Percentiles rank a stretch among this genome's conserved stretches.
Conservation (phyloP, 2,113 vertebrate species). For the Dipodomys ordii region DNA sequence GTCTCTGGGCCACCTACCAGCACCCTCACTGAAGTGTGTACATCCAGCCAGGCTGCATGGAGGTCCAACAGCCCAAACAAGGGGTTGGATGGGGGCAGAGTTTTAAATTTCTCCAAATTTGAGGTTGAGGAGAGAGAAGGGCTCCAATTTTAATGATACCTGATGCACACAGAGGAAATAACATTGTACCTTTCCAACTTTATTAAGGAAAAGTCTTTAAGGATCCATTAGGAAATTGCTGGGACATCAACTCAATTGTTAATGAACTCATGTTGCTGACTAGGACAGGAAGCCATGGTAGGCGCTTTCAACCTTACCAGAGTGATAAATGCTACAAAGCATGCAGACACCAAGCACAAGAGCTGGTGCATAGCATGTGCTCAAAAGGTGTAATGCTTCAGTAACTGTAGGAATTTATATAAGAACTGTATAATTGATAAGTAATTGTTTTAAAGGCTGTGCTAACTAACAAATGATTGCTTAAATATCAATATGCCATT, state of each 20-base stretch:
- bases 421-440: neutral
- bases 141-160: neutral
- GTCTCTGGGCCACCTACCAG: neutral
- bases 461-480: neutral
- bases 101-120: neutral
- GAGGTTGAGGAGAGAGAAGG: neutral
- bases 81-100: neutral
- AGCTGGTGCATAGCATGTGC: neutral
- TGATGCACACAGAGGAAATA: neutral
- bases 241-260: neutral
- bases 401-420: neutral
- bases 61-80: neutral
- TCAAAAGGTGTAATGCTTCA: neutral
- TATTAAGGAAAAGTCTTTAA: neutral
- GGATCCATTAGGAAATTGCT: neutral
- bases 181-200: neutral
- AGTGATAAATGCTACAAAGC: neutral
- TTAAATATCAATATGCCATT: neutral
- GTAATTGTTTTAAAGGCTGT: neutral
- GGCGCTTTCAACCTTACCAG: neutral
- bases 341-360: neutral
- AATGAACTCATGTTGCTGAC: neutral
- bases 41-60: neutral
- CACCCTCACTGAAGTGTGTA: fast-evolving
- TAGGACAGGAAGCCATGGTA: neutral